Evolutionary conservation across 2,113 vertebrate genomes (phyloP), one percentile per base, ranked within the genome.

Genomic region (Phoenicopterus ruber): DNA sequence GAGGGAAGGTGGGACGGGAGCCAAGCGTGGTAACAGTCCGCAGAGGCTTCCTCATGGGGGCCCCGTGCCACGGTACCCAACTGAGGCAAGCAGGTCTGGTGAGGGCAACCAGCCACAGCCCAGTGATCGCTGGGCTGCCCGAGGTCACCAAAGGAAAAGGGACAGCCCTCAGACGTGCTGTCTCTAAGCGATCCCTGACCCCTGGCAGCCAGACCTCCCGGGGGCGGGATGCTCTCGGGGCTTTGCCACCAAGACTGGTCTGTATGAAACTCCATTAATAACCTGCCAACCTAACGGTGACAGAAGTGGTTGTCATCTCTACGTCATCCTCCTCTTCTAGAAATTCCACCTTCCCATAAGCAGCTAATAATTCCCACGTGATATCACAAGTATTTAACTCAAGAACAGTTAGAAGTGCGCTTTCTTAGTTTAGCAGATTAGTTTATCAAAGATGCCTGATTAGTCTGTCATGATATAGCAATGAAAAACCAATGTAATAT

Each of bases 21-120:
- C 19, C 13, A 14, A 26, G 42, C 0, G 4, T 1, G 0, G 18
- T 21, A 36, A 21, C 28, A 54, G 38, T 6, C 40, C n/a, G 59
- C 32, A 46, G 18, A 34, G 44, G 28, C 17, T 58, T 70, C 21
- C 18, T 46, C 6, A 0, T 3, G 28, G 20, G 29, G 9, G 4
- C 3, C 19, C 34, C 2, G 0, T 42, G 12, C 20, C 17, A 22
- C 32, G 13, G 78, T 13, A 47, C 22, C n/a, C n/a, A n/a, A n/a
- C 34, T 26, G 78, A 50, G 66, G 31, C 13, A 28, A 67, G 29
- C 13, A 69, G 47, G 42, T 46, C 47, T 87, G 36, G 17, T 47
- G 54, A 50, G 47, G 34, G 26, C 16, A 70, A 21, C 18, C 5
- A 38, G n/a, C 38, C 7, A 34, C 2, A 10, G 28, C 4, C 24